Evolutionary conservation across 2,797 vertebrate genomes (phyloP).

Genomic region (Lepilemur septentrionalis): DNA sequence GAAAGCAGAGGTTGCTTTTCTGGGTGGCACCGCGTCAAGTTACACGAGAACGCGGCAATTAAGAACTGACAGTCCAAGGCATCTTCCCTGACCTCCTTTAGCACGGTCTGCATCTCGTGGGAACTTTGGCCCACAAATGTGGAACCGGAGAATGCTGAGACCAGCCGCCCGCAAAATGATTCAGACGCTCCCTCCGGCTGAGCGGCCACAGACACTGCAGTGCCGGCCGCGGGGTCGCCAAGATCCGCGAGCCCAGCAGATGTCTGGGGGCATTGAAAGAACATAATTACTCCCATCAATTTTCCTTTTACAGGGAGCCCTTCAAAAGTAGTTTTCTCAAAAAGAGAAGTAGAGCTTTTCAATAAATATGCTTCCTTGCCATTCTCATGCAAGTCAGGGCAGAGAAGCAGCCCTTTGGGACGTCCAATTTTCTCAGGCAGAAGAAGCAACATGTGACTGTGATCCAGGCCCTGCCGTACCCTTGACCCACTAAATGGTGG

Average conservation of each 20-base stretch:
- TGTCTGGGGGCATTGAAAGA: background rate
- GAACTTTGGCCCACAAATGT: background rate
- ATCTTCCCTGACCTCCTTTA: background rate
- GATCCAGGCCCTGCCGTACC: background rate
- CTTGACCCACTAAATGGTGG: background rate
- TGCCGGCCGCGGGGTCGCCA: fast-evolving
- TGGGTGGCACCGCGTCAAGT: fast-evolving
- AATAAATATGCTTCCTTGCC: constrained; percentile 22
- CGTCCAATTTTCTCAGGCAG: background rate
- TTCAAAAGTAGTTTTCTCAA: background rate
- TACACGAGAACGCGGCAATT: fast-evolving
- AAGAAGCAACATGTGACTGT: background rate
- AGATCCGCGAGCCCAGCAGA: background rate
- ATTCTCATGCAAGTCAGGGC: background rate
- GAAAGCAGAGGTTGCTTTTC: background rate
- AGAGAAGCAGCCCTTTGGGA: background rate
- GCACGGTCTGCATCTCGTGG: fast-evolving
- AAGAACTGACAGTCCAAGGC: fast-evolving
- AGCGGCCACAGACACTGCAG: fast-evolving
- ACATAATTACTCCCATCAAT: background rate
- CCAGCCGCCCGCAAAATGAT: background rate
- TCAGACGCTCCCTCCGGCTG: background rate
- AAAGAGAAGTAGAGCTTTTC: background rate
- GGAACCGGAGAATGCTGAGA: background rate
- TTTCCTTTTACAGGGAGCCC: background rate